These are phyloP conservation scores for Akabosia matsudoensis DNA, from an alignment of 1,140 invertebrate species.

Conservation along the genomic window DNA sequence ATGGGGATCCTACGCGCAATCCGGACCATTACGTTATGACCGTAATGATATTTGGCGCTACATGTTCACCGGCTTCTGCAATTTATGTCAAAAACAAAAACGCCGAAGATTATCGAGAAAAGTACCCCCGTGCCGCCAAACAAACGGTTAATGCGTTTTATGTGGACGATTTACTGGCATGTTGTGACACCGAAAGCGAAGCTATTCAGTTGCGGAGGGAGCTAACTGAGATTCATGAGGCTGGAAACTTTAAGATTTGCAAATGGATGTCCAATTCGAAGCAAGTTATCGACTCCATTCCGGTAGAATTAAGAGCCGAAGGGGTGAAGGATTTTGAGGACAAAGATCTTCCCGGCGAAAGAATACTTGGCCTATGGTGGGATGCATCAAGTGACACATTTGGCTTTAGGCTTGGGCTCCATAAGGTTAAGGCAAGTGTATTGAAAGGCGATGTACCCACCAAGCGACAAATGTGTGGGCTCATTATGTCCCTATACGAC, in stretches of 20 bases:
- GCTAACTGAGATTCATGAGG: background rate
- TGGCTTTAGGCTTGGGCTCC: background rate
- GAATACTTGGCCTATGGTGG: background rate
- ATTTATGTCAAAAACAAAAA: background rate
- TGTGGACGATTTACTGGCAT: constrained; percentile 29
- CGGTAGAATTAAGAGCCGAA: background rate
- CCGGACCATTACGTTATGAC: background rate
- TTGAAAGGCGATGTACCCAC: background rate
- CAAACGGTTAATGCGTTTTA: background rate
- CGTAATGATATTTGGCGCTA: constrained; percentile 4
- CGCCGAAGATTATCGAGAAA: background rate
- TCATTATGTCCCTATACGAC: background rate
- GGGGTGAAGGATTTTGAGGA: background rate
- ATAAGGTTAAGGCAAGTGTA: background rate
- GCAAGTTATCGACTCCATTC: background rate
- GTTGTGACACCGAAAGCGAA: constrained; percentile 4
- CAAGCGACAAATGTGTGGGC: background rate
- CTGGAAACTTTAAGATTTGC: constrained; percentile 20
- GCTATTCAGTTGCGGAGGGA: background rate
- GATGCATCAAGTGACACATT: background rate
- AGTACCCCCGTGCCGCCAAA: background rate
- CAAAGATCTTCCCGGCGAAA: background rate
- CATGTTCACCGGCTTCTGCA: background rate
- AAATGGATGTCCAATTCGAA: constrained; percentile 18
- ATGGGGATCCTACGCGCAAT: constrained; percentile 6